Evolutionary conservation across 2,888 invertebrate genomes (phyloP).

Genomic region (Oasisia sp.): DNA sequence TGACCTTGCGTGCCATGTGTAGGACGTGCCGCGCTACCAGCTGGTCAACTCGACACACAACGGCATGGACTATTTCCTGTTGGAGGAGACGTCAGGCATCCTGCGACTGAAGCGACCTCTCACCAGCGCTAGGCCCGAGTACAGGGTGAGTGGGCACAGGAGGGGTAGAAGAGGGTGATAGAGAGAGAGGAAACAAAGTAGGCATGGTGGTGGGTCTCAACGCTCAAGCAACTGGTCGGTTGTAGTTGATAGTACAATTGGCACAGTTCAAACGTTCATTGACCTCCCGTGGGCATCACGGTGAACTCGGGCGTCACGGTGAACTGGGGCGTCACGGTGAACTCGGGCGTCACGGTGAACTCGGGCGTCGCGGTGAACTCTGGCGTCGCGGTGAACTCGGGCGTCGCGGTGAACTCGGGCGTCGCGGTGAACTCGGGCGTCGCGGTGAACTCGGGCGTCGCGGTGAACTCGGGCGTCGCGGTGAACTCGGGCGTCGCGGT

Average conservation of each 20-base stretch:
- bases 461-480: background rate
- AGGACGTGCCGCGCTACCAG: conserved; percentile 38
- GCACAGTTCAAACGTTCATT: background rate
- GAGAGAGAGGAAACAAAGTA: background rate
- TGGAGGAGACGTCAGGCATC: conserved; percentile 41
- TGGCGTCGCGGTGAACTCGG: background rate
- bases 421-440: background rate
- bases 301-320: background rate
- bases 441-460: background rate
- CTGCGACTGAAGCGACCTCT: conserved; percentile 39
- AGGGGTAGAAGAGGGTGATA: background rate
- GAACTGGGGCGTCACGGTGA: background rate
- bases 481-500: background rate
- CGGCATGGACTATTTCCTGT: conserved; percentile 39
- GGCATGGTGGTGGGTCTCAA: background rate
- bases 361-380: background rate
- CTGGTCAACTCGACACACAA: conserved; percentile 32
- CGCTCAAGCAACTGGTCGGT: background rate
- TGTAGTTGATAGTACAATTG: background rate
- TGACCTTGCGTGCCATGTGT: conserved; percentile 14
- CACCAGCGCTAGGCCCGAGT: conserved; percentile 32
- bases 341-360: background rate
- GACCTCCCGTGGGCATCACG: background rate
- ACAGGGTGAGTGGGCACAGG: conserved; percentile 33
- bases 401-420: background rate